Percentiles rank a stretch among this genome's conserved stretches.
These are phyloP conservation scores for Pollenia amentaria DNA, from an alignment of 2,888 invertebrate species.

Conservation along the genomic window DNA sequence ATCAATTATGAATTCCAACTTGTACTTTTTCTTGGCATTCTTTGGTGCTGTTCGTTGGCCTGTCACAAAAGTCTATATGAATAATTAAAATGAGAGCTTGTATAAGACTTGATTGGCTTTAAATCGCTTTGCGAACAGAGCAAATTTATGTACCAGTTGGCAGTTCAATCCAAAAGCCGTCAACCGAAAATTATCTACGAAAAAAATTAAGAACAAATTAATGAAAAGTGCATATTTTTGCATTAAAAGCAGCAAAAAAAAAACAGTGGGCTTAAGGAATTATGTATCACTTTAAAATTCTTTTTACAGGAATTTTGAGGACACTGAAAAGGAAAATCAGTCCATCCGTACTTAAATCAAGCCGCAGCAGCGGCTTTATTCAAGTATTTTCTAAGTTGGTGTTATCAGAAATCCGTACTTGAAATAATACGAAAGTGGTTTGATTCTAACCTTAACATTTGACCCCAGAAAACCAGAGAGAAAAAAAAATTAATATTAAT, in stretches of 20 bases:
- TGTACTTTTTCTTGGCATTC: slow-evolving; percentile 16
- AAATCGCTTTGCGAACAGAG: not conserved
- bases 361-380: too few species aligned
- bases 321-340: too few species aligned
- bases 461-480: too few species aligned
- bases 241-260: not conserved
- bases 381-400: too few species aligned
- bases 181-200: not conserved
- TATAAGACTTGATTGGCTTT: slow-evolving; percentile 19
- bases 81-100: slow-evolving; percentile 62
- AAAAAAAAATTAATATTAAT: too few species aligned
- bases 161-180: not conserved
- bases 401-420: too few species aligned
- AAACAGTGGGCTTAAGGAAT: not conserved
- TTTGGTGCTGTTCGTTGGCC: slow-evolving; percentile 18
- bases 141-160: slow-evolving; percentile 23
- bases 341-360: too few species aligned
- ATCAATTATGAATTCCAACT: slow-evolving; percentile 50
- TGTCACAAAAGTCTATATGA: slow-evolving; percentile 47
- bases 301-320: too few species aligned
- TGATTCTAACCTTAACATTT: too few species aligned
- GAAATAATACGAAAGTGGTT: too few species aligned
- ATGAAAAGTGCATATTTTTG: slow-evolving; percentile 7
- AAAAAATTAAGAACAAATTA: not conserved
- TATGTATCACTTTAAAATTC: too few species aligned